Conservation (phyloP, 2,888 invertebrate species). For the Tromatobia lineatoria region DNA sequence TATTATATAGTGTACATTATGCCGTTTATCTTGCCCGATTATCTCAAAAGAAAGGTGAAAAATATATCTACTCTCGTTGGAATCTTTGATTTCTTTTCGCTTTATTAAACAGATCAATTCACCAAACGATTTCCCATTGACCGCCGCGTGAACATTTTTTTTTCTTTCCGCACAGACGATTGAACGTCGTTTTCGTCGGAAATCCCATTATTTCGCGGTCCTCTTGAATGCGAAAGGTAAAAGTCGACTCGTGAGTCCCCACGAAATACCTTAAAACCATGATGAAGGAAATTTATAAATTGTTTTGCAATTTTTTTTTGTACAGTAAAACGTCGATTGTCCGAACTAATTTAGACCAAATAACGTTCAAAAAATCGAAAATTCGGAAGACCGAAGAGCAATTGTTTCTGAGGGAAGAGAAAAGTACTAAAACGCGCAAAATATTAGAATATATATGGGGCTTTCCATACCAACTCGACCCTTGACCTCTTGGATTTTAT, state of each 20-base stretch:
- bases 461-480: too few species aligned
- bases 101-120: slow-evolving; percentile 71
- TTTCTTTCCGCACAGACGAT: slow-evolving; percentile 90
- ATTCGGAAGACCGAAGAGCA: too few species aligned
- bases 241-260: slow-evolving; percentile 98
- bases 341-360: too few species aligned
- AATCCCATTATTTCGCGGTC: slow-evolving; percentile 98
- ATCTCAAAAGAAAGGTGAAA: background rate
- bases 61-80: background rate
- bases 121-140: slow-evolving; percentile 84
- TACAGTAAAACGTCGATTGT: slow-evolving; percentile 1
- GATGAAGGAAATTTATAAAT: slow-evolving; percentile 56
- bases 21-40: slow-evolving; percentile 29
- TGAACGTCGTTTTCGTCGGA: slow-evolving; percentile 93
- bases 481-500: too few species aligned
- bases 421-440: too few species aligned
- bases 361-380: too few species aligned
- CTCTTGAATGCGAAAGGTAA: slow-evolving; percentile 98
- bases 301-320: background rate
- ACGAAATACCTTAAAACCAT: slow-evolving; percentile 89
- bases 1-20: slow-evolving; percentile 16
- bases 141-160: slow-evolving; percentile 75
- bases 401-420: too few species aligned
- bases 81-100: background rate
- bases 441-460: too few species aligned